A percentile compares a stretch with the other conserved stretches of the same genome.
Evolutionary conservation across 2,797 vertebrate genomes (phyloP).

Genomic region (Hoplostethus mediterraneus): DNA sequence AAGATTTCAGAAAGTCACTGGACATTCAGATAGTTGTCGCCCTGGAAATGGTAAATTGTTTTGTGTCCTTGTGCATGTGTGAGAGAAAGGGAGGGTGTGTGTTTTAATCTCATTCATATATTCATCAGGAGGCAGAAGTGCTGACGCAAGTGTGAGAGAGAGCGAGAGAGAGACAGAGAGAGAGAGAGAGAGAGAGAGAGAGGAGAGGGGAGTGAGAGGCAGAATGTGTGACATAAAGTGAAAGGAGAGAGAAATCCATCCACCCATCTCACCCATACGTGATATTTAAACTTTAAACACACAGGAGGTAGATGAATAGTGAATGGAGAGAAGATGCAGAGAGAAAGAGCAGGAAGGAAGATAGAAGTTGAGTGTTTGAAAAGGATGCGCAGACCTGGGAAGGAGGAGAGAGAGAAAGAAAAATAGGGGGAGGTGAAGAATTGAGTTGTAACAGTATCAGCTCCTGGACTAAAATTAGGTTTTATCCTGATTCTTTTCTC

Average conservation of each 20-base stretch:
- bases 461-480: no score
- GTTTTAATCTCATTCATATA: conserved; percentile 82
- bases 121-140: conserved; percentile 78
- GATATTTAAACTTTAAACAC: conserved; percentile 42
- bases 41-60: conserved; percentile 33
- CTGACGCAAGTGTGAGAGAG: conserved; percentile 75
- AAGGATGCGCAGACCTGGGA: neutral
- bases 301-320: conserved; percentile 2
- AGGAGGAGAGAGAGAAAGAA: conserved; percentile 15
- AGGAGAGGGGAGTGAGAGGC: conserved; percentile 61
- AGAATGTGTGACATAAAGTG: conserved; percentile 65
- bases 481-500: no score
- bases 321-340: neutral
- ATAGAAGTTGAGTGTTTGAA: neutral
- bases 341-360: neutral
- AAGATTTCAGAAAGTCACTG: conserved; percentile 3
- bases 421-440: no score
- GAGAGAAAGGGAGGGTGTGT: conserved; percentile 3
- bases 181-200: conserved; percentile 1
- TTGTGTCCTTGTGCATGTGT: conserved; percentile 19
- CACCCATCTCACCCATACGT: neutral
- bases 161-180: conserved; percentile 12
- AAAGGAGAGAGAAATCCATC: conserved; percentile 42
- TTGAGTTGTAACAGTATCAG: no score
- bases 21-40: neutral